Base-by-base conservation (phyloP, 1,140 invertebrate genomes). In the Hestina assimilis region DNA sequence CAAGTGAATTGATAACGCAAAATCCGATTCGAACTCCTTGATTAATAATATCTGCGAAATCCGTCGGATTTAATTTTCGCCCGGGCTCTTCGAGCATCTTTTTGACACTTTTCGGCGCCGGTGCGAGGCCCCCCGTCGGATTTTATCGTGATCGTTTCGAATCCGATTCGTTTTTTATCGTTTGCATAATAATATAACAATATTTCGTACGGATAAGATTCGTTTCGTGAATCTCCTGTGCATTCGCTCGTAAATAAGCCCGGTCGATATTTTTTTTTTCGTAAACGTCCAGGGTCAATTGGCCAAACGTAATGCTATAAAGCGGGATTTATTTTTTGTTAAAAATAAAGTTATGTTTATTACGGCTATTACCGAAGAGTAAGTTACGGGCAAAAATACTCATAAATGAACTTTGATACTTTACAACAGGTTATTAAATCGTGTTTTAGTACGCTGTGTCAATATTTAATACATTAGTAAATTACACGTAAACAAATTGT, bases 101-200 rank as follows among this genome's bases (percentile, higher is more conserved):
- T 74, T 74, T 69, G 68, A 67, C 63, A 74, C 66, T 66, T 71
- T 71, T 74, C 65, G 66, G 69, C 66, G 59, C 63, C 65, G 48
- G 50, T 33, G 17, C 43, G 35, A 15, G 59, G 33, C 54, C 68
- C 68, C 71, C 69, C 60, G 69, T 50, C 43, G 66, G 21, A 46
- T 35, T 29, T 65, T 68, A 71, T 68, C 69, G 42, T 28, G 52
- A 65, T 59, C 64, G 38, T 59, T 59, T 38, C 40, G 29, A 58
- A 48, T 56, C 41, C 53, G 46, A 62, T 28, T 53, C 51, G 15
- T 14, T 41, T 17, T 55, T 63, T 59, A 60, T 66, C 58, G 54
- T 67, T 67, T 62, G 64, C 58, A 64, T 70, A 64, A 70, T 61
- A 69, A 62, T 59, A 62, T 51, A 52, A 63, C 57, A 63, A 69